A percentile compares a stretch with the other conserved stretches of the same genome.
phyloP scores from a whole-genome alignment of 2,888 invertebrate species.

The Frankliniella fusca region DNA sequence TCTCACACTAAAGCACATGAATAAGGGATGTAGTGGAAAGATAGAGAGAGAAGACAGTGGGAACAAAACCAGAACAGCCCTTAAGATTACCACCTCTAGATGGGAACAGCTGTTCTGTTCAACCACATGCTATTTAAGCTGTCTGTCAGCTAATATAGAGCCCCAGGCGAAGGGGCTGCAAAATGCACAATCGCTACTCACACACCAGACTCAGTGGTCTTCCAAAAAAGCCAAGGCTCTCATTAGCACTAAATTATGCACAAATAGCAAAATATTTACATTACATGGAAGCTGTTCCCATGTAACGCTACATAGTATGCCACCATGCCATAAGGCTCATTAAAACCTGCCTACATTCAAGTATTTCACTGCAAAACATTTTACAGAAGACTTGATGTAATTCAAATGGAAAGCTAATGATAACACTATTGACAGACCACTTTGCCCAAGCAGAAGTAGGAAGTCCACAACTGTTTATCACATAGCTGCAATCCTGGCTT shows the following conservation, averaged over 20 bases:
- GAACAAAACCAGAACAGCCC: conserved; percentile 23
- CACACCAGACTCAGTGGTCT: conserved; percentile 18
- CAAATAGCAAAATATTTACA: conserved; percentile 25
- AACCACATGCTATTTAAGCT: conserved; percentile 20
- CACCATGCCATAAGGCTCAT: conserved; percentile 13
- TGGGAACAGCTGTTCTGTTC: not conserved
- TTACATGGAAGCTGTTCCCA: conserved; percentile 20
- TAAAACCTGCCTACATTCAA: not conserved
- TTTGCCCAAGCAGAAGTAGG: conserved; percentile 18
- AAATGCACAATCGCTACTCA: conserved; percentile 26
- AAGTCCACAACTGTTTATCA: not conserved
- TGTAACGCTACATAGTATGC: conserved; percentile 24
- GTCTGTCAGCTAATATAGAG: conserved; percentile 14
- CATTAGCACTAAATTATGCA: conserved; percentile 21
- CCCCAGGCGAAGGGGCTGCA: conserved; percentile 18
- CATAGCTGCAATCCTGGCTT: not conserved
- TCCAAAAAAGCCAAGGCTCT: conserved; percentile 18
- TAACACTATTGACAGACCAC: not conserved
- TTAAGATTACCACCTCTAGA: conserved; percentile 11
- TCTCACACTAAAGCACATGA: conserved; percentile 16
- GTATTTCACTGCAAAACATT: not conserved
- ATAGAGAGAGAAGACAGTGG: not conserved
- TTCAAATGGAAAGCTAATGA: not conserved
- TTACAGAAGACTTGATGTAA: not conserved
- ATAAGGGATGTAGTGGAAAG: not conserved